Base-by-base conservation (phyloP, 2,888 invertebrate species). In the Quadroppia sp. region DNA sequence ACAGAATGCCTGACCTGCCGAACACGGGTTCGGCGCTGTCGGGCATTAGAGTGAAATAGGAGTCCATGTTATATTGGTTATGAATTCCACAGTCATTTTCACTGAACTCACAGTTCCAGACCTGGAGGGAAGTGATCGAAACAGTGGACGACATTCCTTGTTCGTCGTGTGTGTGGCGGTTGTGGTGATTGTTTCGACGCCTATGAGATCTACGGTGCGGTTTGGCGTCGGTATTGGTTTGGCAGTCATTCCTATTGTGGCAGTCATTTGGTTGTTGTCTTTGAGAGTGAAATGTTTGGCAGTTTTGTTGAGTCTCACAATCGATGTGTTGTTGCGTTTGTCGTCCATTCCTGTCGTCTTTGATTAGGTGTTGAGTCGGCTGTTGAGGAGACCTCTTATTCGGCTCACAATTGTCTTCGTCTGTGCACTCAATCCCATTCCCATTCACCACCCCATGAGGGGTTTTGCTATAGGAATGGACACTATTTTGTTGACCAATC, bases 61-160 rank as follows among this genome's bases (percentile, higher is more conserved):
- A 59, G 3, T 59, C 30, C 59, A 59, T 59, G 25, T 59, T 59
- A 59, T 59, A 30, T 17, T 59, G 59, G 30, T 59, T 59, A 59
- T 59, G 59, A 30, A 59, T 59, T 25, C 59, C 59, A 15, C 59
- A 59, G 30, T 59, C 59, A 23, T 59, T 59, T 3, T 3, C 15
- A 30, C 25, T 17, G 15, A 59, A 59, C 9, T 59, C 59, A 30
- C 59, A 59, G 28, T 59, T 59, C 59, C 59, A 59, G 28, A 59
- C 11, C 59, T 59, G 59, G 11, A 59, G 59, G 4, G 30, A 15
- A 15, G 9, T 32, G 17, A 59, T 30, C 30, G 28, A 28, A 2
- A 59, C 17, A 17, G 3, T 9, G 28, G 28, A 7, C 7, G 59
- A 9, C 17, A 11, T 11, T 36, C 36, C 11, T 45, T 45, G 45